Base-by-base conservation (phyloP, 2,797 vertebrate genomes). In the Discoglossus pictus region DNA sequence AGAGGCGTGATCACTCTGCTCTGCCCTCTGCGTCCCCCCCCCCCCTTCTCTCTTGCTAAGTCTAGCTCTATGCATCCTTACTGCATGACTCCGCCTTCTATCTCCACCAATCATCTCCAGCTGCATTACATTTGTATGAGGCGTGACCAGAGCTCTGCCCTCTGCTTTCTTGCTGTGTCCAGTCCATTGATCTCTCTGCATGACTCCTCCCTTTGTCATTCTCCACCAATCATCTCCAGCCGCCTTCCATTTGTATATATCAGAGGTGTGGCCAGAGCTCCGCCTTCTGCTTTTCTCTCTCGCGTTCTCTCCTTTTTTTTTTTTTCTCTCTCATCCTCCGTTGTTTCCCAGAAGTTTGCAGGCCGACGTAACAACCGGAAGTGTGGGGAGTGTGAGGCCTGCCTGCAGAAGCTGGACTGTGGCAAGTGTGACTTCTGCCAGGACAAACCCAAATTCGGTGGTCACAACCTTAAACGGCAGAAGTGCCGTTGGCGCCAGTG, bases 371-470 rank as follows among this genome's bases (percentile, higher is more conserved):
- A 87, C 74, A 91, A 89, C 5, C 91, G 92, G 5, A 86, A 89
- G 42, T 96, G 94, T 65, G 93, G 93, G 23, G 79, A 84, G 70
- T 96, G 94, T 73, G 86, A 90, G 63, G 92, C 93, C 65, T 96
- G 94, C 68, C 85, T 89, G 35, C 86, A 87, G 69, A 88, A 85
- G 69, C 87, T 80, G 63, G 94, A 96, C 84, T 96, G 93, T 18
- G 93, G 93, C 73, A 84, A 81, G 2, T 96, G 94, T 17, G 93
- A 96, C 80, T 95, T 94, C 83, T 96, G 94, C 77, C 78, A 86
- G 18, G 93, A 96, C 86, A 96, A 96, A 76, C 93, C 94, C 73
- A 96, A 94, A 79, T 96, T 95, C 31, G 94, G 94, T 13, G 94
- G 94, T 76, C 91, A 88, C 74, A 96, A 96, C 78, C 92, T 93